These are phyloP conservation scores for Mus pahari DNA, from an alignment of 2,113 vertebrate genomes.

Conservation along the genomic window DNA sequence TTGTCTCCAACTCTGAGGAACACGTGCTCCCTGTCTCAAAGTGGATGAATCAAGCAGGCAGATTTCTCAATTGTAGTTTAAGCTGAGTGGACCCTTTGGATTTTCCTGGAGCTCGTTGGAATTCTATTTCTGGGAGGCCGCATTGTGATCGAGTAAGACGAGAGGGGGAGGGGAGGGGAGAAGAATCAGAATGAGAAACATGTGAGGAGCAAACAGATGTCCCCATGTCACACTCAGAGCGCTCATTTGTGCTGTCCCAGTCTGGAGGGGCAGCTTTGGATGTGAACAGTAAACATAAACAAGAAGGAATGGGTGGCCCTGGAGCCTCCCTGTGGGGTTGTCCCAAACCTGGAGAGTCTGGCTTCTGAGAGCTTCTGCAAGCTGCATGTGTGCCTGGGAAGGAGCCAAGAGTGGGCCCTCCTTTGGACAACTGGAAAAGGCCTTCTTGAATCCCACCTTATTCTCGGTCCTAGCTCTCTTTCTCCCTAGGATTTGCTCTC, in stretches of 20 bases:
- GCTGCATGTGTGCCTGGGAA: rapidly evolving
- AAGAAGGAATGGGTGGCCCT: background rate
- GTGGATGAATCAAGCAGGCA: slow-evolving; percentile 38
- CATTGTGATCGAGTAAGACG: slow-evolving; percentile 75
- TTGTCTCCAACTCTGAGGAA: slow-evolving; percentile 38
- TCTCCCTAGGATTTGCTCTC: background rate
- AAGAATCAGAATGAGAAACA: slow-evolving; percentile 68
- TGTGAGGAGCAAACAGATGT: slow-evolving; percentile 82
- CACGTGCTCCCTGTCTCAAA: slow-evolving; percentile 38
- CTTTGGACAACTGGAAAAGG: background rate
- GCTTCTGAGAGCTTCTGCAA: rapidly evolving
- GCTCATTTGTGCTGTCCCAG: slow-evolving; percentile 47
- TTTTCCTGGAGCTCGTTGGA: slow-evolving; percentile 68
- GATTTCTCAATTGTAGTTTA: slow-evolving; percentile 69
- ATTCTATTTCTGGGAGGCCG: slow-evolving; percentile 75
- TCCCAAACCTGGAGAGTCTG: slow-evolving; percentile 24
- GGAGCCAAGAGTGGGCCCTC: background rate
- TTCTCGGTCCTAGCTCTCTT: background rate
- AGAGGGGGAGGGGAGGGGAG: background rate
- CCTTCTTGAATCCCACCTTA: background rate
- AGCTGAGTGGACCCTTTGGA: slow-evolving; percentile 15
- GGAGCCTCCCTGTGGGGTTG: background rate
- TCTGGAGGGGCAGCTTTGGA: slow-evolving; percentile 39
- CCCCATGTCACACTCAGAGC: slow-evolving; percentile 34
- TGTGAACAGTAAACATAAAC: background rate